Conservation (phyloP, 2,797 vertebrate genomes). For the Centroberyx gerrardi region DNA sequence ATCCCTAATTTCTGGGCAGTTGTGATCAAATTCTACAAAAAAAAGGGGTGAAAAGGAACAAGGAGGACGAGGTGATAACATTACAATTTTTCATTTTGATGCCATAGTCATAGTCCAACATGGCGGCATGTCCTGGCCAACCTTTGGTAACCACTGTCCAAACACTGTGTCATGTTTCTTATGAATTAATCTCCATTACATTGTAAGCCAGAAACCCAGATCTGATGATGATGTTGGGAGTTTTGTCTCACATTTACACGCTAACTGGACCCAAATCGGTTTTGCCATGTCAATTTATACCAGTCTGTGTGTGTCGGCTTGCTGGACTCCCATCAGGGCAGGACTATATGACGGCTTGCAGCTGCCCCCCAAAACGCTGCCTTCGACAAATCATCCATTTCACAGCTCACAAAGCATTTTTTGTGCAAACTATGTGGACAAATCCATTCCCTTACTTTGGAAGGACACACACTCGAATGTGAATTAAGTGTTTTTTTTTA, state of each 20-base stretch:
- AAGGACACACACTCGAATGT: slow-evolving; percentile 60
- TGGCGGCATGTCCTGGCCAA: slow-evolving; percentile 2
- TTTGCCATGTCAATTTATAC: slow-evolving; percentile 5
- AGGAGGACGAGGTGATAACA: too few relatives aligned
- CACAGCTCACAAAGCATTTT: slow-evolving; percentile 80
- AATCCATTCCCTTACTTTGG: slow-evolving; percentile 61
- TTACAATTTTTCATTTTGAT: too few relatives aligned
- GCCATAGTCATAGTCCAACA: neutral
- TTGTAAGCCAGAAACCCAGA: slow-evolving; percentile 7
- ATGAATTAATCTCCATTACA: slow-evolving; percentile 13
- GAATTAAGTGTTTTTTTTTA: neutral
- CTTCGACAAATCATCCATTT: slow-evolving; percentile 79
- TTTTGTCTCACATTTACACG: slow-evolving; percentile 51
- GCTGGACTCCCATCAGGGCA: slow-evolving; percentile 70
- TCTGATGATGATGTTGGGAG: slow-evolving; percentile 56
- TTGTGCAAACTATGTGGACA: slow-evolving; percentile 72
- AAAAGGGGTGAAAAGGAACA: too few relatives aligned
- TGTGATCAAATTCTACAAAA: too few relatives aligned
- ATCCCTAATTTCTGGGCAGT: too few relatives aligned
- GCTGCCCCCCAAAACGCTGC: slow-evolving; percentile 72
- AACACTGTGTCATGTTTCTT: neutral
- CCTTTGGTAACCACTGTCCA: neutral
- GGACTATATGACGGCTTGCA: slow-evolving; percentile 64
- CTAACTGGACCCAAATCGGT: slow-evolving; percentile 64
- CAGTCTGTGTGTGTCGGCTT: slow-evolving; percentile 70